phyloP scores from a whole-genome alignment of 2,888 invertebrate species.

The Cremastinae sp. region DNA sequence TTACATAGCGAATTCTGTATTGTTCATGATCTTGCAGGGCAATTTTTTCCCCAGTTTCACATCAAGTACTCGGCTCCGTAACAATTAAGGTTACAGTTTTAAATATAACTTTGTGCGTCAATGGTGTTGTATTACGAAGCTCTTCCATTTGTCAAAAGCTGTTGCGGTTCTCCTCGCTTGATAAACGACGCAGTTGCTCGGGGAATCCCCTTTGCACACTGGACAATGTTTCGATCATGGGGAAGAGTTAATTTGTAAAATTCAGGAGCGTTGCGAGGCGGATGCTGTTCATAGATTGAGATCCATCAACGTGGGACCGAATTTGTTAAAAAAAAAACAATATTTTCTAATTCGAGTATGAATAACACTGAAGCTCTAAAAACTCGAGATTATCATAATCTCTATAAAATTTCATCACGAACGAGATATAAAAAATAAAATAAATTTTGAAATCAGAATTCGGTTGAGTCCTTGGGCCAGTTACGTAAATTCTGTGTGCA shows the following conservation, averaged over 20 bases:
- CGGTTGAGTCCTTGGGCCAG: too few species aligned
- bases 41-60: not conserved
- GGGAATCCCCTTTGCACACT: conserved; percentile 43
- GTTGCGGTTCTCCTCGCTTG: conserved; percentile 23
- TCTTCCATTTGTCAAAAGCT: conserved; percentile 6
- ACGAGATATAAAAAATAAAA: too few species aligned
- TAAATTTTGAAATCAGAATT: too few species aligned
- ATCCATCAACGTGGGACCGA: conserved; percentile 53
- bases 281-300: conserved; percentile 51
- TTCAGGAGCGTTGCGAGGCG: conserved; percentile 26
- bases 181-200: conserved; percentile 23
- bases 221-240: conserved; percentile 46
- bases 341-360: too few species aligned
- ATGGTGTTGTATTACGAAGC: conserved; percentile 34
- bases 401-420: too few species aligned
- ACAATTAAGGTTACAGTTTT: conserved; percentile 25
- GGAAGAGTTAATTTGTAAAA: conserved; percentile 48
- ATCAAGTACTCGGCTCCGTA: not conserved
- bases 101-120: conserved; percentile 47
- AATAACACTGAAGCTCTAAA: too few species aligned
- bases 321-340: not conserved
- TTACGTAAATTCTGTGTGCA: too few species aligned
- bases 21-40: not conserved
- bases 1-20: not conserved
- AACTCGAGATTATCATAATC: too few species aligned